Percentiles rank a stretch among this genome's conserved stretches.
Evolutionary conservation across 2,113 vertebrate genomes (phyloP).

Genomic region (Dasypus novemcinctus): DNA sequence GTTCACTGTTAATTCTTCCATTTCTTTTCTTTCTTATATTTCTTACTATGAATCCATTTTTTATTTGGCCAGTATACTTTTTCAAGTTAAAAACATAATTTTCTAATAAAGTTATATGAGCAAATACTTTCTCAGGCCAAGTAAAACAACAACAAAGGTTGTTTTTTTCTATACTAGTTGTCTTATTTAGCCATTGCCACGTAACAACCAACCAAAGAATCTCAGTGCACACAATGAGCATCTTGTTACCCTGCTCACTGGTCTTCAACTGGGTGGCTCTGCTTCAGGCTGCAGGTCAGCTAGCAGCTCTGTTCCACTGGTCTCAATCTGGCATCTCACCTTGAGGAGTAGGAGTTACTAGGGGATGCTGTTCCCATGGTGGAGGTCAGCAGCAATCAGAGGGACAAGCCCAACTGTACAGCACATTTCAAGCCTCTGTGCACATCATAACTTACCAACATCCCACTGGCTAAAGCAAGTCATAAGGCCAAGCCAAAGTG

Average conservation of each 20-base stretch:
- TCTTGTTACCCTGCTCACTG: not conserved
- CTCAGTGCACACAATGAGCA: not conserved
- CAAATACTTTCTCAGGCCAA: not conserved
- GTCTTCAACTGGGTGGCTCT: not conserved
- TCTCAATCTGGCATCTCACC: not conserved
- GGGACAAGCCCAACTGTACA: fast-evolving
- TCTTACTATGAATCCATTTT: not conserved
- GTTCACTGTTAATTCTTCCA: not conserved
- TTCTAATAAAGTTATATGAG: not conserved
- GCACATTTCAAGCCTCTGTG: not conserved
- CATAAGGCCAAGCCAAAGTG: not conserved
- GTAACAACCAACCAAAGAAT: not conserved
- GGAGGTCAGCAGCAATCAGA: not conserved
- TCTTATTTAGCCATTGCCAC: not conserved
- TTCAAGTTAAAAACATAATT: not conserved
- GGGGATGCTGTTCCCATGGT: not conserved
- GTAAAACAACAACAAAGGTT: not conserved
- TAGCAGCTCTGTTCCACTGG: not conserved
- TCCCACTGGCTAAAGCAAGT: not conserved
- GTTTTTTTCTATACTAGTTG: not conserved
- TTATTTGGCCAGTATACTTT: not conserved
- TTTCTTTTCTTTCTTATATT: not conserved
- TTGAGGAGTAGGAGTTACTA: not conserved
- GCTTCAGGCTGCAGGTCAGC: not conserved
- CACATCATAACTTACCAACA: not conserved